Evolutionary conservation across 2,888 invertebrate genomes (phyloP), one percentile per base, ranked within the genome.

Genomic region (Pristionchus japonicus): DNA sequence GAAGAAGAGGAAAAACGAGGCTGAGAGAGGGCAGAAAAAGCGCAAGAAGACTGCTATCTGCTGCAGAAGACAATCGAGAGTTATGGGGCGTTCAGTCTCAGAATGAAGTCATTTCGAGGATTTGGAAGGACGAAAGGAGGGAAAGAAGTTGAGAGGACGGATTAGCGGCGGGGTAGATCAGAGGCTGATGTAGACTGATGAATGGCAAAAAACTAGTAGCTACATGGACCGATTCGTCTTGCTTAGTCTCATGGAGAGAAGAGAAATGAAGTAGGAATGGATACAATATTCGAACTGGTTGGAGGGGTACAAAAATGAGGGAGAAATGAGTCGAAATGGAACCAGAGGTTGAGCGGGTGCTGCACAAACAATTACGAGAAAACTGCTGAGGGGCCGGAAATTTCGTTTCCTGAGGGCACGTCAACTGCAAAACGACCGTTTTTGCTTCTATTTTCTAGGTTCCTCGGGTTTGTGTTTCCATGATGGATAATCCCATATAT

Each of bases 321-420:
- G 70, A 70, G 64, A 31, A 23, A 31, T 9, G 13, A 67, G 70
- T 20, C 70, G 20, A 70, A 70, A 37, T 70, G 70, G 70, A 15
- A 70, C 70, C 70, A 70, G 37, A 70, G 37, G 34, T 70, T 17
- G 37, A 23, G 70, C 34, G n/a, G n/a, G n/a, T n/a, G 37, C 17
- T 37, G 70, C 70, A 70, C 37, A 70, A 70, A 70, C 70, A 70
- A 70, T 70, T 70, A 70, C 70, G 70, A 34, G 64, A 67, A 67
- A 31, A 57, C 57, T 6, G 57, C n/a, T 4, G n/a, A 57, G 23
- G 57, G 31, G 64, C 13, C 70, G 70, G 70, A 70, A 70, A 70
- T 40, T 70, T 70, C 37, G 70, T 20, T 70, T 37, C 37, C 70
- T 37, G 1, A 70, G 70, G 23, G 23, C 34, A 34, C 57, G 52